phyloP scores from a whole-genome alignment of 2,113 vertebrate species.

The Mirza zaza region DNA sequence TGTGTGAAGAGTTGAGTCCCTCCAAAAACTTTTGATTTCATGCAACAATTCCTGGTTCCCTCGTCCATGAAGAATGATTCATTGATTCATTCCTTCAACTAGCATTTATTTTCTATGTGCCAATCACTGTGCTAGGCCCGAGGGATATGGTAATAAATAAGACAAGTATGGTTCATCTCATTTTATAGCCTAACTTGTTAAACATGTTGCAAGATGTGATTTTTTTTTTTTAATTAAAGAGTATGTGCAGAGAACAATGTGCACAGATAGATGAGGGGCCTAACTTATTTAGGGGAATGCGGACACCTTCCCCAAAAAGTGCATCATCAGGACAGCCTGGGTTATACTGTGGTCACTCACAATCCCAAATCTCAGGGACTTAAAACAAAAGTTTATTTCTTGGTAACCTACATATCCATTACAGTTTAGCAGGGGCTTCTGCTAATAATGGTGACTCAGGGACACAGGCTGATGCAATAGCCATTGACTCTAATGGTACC shows the following conservation, averaged over 20 bases:
- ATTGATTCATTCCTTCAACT: background rate
- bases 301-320: background rate
- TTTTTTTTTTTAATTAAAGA: background rate
- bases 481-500: background rate
- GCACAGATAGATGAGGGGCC: background rate
- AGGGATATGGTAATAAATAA: background rate
- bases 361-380: background rate
- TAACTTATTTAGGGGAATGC: background rate
- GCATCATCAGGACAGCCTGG: background rate
- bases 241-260: background rate
- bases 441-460: background rate
- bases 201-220: background rate
- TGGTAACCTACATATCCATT: background rate
- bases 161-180: background rate
- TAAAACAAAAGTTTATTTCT: background rate
- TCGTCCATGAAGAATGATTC: background rate
- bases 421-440: background rate
- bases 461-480: background rate
- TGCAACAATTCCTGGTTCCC: background rate
- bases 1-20: background rate
- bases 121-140: background rate
- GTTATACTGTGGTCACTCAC: background rate
- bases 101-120: conserved; percentile 12
- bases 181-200: background rate
- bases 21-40: background rate